A percentile compares a stretch with the other conserved stretches of the same genome.
These are phyloP conservation scores for Recurvirostra avosetta DNA, from an alignment of 2,113 vertebrate species.

Conservation along the genomic window DNA sequence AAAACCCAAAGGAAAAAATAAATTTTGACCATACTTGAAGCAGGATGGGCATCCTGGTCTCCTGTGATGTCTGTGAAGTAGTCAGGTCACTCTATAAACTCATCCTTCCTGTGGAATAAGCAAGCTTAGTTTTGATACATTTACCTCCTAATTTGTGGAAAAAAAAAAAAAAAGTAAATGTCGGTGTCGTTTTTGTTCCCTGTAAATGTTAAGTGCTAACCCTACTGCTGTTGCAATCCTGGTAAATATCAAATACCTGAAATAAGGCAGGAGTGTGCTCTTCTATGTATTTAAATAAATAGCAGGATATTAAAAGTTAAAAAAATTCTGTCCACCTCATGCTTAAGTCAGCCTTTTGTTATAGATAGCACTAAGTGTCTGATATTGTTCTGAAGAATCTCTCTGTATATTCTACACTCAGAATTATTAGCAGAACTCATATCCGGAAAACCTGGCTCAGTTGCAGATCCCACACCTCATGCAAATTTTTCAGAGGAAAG, in stretches of 20 bases:
- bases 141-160: neutral
- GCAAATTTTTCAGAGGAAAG: neutral
- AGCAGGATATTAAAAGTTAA: neutral
- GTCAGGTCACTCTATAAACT: neutral
- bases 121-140: neutral
- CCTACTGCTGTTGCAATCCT: neutral
- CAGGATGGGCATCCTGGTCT: neutral
- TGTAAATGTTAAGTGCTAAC: neutral
- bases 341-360: neutral
- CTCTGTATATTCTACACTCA: neutral
- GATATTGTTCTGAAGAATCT: neutral
- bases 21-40: neutral
- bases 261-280: neutral
- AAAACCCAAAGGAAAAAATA: neutral
- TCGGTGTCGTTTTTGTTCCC: neutral
- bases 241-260: neutral
- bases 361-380: neutral
- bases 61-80: neutral
- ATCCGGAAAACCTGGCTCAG: neutral
- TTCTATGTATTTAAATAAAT: neutral
- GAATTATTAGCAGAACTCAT: neutral
- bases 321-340: neutral
- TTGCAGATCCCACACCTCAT: neutral
- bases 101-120: neutral
- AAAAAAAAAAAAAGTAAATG: neutral